A percentile compares a stretch with the other conserved stretches of the same genome.
Evolutionary conservation across 2,113 vertebrate genomes (phyloP).

Genomic region (Menidia beryllina): DNA sequence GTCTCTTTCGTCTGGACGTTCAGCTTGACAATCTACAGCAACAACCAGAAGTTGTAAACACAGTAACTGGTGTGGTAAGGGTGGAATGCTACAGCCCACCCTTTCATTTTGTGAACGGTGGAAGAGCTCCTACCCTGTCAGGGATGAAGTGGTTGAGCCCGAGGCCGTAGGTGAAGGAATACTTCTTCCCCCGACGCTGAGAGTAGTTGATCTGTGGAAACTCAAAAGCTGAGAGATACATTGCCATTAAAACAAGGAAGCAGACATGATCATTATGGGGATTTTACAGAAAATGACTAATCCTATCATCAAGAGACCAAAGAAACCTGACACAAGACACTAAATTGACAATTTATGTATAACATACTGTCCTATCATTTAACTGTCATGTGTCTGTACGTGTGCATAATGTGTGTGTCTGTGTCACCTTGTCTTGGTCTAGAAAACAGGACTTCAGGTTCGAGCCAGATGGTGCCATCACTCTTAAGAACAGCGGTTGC

Average conservation of each 20-base stretch:
- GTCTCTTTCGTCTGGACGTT: slow-evolving; percentile 95
- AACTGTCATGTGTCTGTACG: background rate
- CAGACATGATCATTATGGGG: too few species aligned
- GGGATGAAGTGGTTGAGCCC: slow-evolving; percentile 98
- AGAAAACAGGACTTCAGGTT: slow-evolving; percentile 95
- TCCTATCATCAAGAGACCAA: too few species aligned
- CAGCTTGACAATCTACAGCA: slow-evolving; percentile 90
- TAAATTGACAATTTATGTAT: background rate
- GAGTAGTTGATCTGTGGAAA: slow-evolving; percentile 98
- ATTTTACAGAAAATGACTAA: too few species aligned
- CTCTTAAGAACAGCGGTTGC: slow-evolving; percentile 89
- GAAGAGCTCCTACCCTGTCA: slow-evolving; percentile 86
- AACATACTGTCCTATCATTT: background rate
- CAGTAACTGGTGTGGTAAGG: background rate
- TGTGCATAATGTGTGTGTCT: background rate
- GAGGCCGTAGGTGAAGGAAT: slow-evolving; percentile 90
- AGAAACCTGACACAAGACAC: too few species aligned
- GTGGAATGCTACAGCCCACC: background rate
- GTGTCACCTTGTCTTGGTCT: slow-evolving; percentile 89
- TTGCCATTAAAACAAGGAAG: background rate
- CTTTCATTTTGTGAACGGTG: background rate
- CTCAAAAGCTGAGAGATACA: slow-evolving; percentile 87
- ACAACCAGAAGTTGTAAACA: background rate
- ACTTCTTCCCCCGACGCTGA: slow-evolving; percentile 87
- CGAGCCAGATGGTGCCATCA: slow-evolving; percentile 94